These are phyloP conservation scores for Caenorhabditis macrosperma DNA, from an alignment of 2,888 invertebrate species.

Conservation along the genomic window DNA sequence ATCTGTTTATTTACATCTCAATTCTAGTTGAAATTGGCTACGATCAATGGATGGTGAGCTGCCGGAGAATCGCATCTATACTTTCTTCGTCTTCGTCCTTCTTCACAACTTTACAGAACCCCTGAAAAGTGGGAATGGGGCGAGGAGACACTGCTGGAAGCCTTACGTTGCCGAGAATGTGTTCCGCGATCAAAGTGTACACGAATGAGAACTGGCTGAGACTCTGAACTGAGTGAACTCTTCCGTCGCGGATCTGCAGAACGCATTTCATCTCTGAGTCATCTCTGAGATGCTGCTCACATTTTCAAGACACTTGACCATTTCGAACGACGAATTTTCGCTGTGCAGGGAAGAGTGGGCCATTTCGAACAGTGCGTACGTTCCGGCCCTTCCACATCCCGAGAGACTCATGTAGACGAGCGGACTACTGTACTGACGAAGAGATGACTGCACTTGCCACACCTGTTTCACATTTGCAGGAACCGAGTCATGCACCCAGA, in stretches of 20 bases:
- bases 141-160: too few species aligned
- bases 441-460: slow-evolving; percentile 59
- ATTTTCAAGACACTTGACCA: slow-evolving; percentile 44
- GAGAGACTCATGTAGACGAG: slow-evolving; percentile 66
- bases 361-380: slow-evolving; percentile 63
- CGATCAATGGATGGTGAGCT: slow-evolving; percentile 30
- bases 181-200: slow-evolving; percentile 53
- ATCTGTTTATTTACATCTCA: slow-evolving; percentile 11
- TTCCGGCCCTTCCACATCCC: slow-evolving; percentile 71
- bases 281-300: slow-evolving; percentile 3
- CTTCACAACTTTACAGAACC: slow-evolving; percentile 16
- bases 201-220: slow-evolving; percentile 55
- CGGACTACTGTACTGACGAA: slow-evolving; percentile 60
- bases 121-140: too few species aligned
- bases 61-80: slow-evolving; percentile 14
- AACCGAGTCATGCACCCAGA: slow-evolving; percentile 55
- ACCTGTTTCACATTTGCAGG: slow-evolving; percentile 46
- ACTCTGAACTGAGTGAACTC: slow-evolving; percentile 63
- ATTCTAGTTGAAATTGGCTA: slow-evolving; percentile 38
- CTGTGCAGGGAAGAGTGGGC: slow-evolving; percentile 26
- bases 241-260: slow-evolving; percentile 50
- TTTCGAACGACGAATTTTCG: slow-evolving; percentile 12
- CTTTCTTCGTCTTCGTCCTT: slow-evolving; percentile 12
- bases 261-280: background rate
- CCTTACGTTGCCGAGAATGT: slow-evolving; percentile 58